Base-by-base conservation (phyloP, 2,113 vertebrate genomes). In the Toxotes chatareus region DNA sequence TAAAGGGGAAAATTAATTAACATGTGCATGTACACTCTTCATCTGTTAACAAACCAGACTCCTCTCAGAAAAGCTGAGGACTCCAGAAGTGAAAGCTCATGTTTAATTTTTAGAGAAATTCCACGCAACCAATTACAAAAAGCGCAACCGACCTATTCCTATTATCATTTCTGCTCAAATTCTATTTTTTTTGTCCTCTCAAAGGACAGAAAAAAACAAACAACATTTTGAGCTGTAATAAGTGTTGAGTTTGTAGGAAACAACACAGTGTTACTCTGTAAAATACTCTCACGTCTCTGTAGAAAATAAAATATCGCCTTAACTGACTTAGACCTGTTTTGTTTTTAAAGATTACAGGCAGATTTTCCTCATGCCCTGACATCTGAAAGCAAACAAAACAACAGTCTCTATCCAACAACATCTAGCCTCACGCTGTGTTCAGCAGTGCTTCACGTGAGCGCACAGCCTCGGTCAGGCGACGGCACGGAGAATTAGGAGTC, bases 401-500 rank as follows among this genome's bases (percentile, higher is more conserved):
- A 51, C 17, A 23, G 59, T 19, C 53, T n/a, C 49, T 21, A 2
- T 21, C 6, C 21, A 55, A 31, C 64, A 17, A 16, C 34, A 31
- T 74, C 53, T 14, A 53, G 72, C 44, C 79, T 49, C 87, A 79
- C 19, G 62, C 81, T 87, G 90, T 13, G 64, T 64, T 71, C 65
- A 77, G 80, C 69, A 55, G 71, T 3, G 21, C 71, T 76, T 92
- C 93, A 94, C 93, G 93, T 94, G 94, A 94, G 89, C 21, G 13
- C 93, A 94, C 94, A 94, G 88, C 89, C 49, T 59, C n/a, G 36
- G 91, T 93, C 93, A 64, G 92, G 76, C 88, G 93, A 94, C 49
- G 44, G 85, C 88, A 93, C 49, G 83, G 89, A 94, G 93, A 94
- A 94, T 95, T 94, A 94, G 53, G 86, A 84, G 89, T 92, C 91